Evolutionary conservation across 2,888 invertebrate species (phyloP), one percentile per base, ranked within the genome.

Genomic region (Anaspis maculata): DNA sequence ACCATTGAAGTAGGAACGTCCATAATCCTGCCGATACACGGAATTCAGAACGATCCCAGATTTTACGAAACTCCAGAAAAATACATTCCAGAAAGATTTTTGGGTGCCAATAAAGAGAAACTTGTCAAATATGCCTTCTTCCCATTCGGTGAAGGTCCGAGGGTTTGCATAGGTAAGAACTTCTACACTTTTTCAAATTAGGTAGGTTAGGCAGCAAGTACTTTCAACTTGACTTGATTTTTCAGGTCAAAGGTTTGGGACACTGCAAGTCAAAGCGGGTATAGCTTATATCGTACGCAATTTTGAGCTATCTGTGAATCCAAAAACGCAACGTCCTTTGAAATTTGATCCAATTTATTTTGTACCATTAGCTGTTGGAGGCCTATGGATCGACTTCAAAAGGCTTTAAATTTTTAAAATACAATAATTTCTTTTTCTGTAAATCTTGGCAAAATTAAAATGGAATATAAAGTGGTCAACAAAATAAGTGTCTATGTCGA

Each of bases 221-320:
- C 12, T 25, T 28, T 27, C 24, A 9, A 12, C 24, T 14, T 34
- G n/a, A n/a, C n/a, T n/a, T n/a, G n/a, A 23, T 10, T 43, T 47
- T 28, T 24, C 13, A 49, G 49, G 49, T 2, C 34, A 39, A 27
- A 24, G 35, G 25, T 48, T 47, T 35, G 49, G 41, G 4, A 19
- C 42, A 6, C 13, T 46, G 12, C 64, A 67, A 45, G 49, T 62
- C 0, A 67, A 66, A 52, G 34, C 62, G 1, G 66, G 61, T 3
- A 29, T 66, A 0, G 50, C 56, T 3, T 49, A 53, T 21, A 46
- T 64, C 7, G 32, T 67, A 1, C 42, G 43, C 6, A 56, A 60
- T 23, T 63, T 56, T 36, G 49, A 53, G 30, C 42, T 65, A 5
- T 52, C 54, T 2, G 41, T 62, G 1, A 45, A 54, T 29, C 28